Evolutionary conservation across 2,888 invertebrate species (phyloP), one percentile per base, ranked within the genome.

Genomic region (Camponotus fellah): DNA sequence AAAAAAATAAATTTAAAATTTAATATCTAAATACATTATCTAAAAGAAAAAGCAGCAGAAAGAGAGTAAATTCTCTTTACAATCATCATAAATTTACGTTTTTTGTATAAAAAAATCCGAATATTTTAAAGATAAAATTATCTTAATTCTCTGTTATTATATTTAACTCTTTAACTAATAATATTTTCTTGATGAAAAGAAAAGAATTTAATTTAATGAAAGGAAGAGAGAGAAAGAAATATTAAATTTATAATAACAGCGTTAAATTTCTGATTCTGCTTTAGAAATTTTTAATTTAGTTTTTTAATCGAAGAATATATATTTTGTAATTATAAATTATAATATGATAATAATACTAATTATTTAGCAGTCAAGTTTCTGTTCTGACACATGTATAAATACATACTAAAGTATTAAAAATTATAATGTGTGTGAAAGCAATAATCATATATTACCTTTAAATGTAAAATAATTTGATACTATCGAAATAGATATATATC

Each of bases 311-410:
- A 46, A 26, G 32, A 32, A 5, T 34, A 1, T 17, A 14, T 68
- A 34, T 32, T 49, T 43, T 65, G 1, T 0, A 1, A 12, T 21
- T 26, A 5, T 49, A 0, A 43, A 43, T 1, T 26, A 43, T 26
- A 26, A 4, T 14, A 8, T 5, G 8, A n/a, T 66, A 43, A 26
- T 43, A 43, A 40, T 40, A 43, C 2, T 4, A 60, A 60, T 8
- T 60, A 60, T 60, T 58, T 58, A 58, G 21, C 37, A 40, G 12
- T 40, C n/a, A 65, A 37, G 37, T 66, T 66, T 56, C 43, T 66
- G 9, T 46, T 6, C 3, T 3, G 43, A 0, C 17, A 66, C 3
- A 37, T 66, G 26, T 40, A 9, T 66, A 14, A 43, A 43, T 66
- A n/a, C 9, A 10, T 6, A 43, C 26, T 14, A 26, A 43, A 26